These are phyloP conservation scores for Telenomus remus DNA, from an alignment of 1,140 invertebrate genomes.

Conservation along the genomic window DNA sequence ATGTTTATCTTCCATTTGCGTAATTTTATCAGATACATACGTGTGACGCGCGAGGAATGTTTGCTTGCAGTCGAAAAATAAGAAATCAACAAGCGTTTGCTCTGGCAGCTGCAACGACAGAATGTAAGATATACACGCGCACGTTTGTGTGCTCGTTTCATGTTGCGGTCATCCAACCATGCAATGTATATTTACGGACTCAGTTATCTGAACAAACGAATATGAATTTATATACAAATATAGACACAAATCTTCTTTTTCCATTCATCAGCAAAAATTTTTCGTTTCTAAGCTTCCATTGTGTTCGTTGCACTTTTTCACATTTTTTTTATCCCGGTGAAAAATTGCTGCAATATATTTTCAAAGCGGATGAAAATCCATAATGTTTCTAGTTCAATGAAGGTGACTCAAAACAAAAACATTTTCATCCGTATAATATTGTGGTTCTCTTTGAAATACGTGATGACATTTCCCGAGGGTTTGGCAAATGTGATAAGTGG, in stretches of 20 bases:
- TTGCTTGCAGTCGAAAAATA: constrained; percentile 42
- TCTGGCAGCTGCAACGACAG: constrained; percentile 30
- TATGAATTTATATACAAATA: constrained; percentile 37
- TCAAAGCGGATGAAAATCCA: no score
- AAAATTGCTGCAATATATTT: no score
- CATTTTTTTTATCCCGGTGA: not conserved
- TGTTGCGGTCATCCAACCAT: constrained; percentile 42
- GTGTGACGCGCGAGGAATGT: constrained; percentile 8
- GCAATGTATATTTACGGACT: constrained; percentile 38
- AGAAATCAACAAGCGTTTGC: constrained; percentile 50
- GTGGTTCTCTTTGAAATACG: no score
- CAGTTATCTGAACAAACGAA: constrained; percentile 42
- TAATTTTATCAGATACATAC: constrained; percentile 49
- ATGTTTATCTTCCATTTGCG: constrained; percentile 50
- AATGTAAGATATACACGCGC: constrained; percentile 32
- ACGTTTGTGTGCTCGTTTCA: constrained; percentile 23
- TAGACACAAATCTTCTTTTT: constrained; percentile 4
- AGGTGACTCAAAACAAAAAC: no score
- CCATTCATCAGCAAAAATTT: constrained; percentile 1
- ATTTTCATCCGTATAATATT: no score
- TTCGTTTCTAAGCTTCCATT: not conserved
- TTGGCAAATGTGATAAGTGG: no score
- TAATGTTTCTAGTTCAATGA: no score
- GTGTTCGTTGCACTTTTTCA: not conserved
- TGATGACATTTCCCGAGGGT: no score